Evolutionary conservation across 2,113 vertebrate species (phyloP).

Genomic region (Oreochromis aureus): DNA sequence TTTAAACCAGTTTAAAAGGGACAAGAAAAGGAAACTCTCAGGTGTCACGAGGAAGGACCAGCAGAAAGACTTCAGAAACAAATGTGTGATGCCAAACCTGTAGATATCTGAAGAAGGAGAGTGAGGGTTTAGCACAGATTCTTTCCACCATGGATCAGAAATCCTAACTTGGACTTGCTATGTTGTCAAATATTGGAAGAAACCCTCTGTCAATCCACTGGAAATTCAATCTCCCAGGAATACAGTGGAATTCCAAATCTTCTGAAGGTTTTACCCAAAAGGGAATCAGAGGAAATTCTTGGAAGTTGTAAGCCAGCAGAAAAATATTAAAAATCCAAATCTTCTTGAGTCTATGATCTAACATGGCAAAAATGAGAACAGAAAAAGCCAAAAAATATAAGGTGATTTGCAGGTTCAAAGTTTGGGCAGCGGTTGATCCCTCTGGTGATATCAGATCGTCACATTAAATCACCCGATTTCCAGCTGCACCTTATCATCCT

Average conservation of each 20-base stretch:
- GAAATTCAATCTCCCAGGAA: neutral
- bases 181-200: neutral
- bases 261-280: neutral
- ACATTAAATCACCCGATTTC: neutral
- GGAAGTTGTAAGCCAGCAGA: neutral
- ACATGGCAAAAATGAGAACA: neutral
- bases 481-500: neutral
- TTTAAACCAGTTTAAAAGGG: neutral
- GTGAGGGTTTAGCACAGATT: neutral
- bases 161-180: neutral
- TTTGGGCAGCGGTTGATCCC: neutral
- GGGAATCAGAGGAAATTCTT: neutral
- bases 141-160: neutral
- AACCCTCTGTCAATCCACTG: neutral
- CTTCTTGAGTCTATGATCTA: neutral
- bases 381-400: neutral
- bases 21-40: neutral
- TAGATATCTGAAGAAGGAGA: neutral
- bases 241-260: neutral
- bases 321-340: neutral
- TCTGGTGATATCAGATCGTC: neutral
- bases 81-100: neutral
- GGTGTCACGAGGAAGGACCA: neutral
- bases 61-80: neutral
- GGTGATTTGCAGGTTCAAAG: neutral